Evolutionary conservation across 1,140 invertebrate species (phyloP).

Genomic region (Macrotrachela quadricornifera): DNA sequence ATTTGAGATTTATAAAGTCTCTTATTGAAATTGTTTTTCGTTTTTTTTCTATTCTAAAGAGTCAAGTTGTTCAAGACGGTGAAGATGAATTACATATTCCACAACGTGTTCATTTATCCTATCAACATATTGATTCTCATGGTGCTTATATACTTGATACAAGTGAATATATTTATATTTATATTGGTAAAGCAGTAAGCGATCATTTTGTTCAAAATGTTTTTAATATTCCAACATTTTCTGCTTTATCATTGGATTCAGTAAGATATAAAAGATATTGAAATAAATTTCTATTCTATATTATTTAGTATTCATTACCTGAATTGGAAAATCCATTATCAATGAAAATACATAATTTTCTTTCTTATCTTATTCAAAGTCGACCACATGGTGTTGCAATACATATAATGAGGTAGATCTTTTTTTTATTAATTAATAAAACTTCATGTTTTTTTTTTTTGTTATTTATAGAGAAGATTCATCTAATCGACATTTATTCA

Average conservation of each 20-base stretch:
- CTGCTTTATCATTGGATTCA: conserved; percentile 41
- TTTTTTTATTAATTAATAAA: neutral
- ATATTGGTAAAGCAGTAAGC: conserved; percentile 58
- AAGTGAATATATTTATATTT: conserved; percentile 58
- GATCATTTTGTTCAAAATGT: conserved; percentile 50
- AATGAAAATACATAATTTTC: conserved; percentile 51
- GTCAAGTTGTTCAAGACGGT: neutral
- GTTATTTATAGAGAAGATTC: conserved; percentile 53
- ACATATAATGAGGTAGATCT: conserved; percentile 53
- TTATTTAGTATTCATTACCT: conserved; percentile 48
- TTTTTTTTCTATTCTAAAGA: neutral
- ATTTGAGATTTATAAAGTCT: conserved; percentile 17
- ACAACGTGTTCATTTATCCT: conserved; percentile 38
- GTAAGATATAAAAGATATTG: conserved; percentile 28
- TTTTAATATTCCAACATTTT: conserved; percentile 42
- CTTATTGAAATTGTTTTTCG: conserved; percentile 4
- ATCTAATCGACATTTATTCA: conserved; percentile 52
- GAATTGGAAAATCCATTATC: conserved; percentile 51
- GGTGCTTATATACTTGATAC: conserved; percentile 78
- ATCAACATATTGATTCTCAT: conserved; percentile 52
- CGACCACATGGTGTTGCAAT: conserved; percentile 54
- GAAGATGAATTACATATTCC: conserved; percentile 26
- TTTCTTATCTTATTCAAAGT: conserved; percentile 58
- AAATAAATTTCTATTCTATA: conserved; percentile 10
- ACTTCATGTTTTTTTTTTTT: conserved; percentile 3